A percentile compares a stretch with the other conserved stretches of the same genome.
These are phyloP conservation scores for Lepisosteus oculatus DNA, from an alignment of 2,113 vertebrate species.

Conservation along the genomic window DNA sequence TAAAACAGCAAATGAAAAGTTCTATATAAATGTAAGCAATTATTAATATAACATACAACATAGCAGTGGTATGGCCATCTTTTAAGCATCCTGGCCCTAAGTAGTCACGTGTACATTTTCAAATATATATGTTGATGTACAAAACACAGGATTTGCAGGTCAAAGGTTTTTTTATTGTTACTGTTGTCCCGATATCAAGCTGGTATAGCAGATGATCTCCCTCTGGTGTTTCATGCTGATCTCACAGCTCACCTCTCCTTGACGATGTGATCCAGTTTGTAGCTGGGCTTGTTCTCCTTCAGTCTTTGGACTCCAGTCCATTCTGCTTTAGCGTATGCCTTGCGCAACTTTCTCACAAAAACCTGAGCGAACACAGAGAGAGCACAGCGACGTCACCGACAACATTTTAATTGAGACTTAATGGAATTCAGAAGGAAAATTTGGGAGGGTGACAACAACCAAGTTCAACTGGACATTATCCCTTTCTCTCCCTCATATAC, in stretches of 20 bases:
- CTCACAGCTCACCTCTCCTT: conserved; percentile 82
- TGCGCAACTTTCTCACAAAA: conserved; percentile 92
- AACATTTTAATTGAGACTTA: background rate
- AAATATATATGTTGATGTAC: no score
- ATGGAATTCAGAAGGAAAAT: background rate
- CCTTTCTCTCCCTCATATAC: no score
- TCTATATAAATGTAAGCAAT: no score
- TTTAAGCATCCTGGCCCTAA: no score
- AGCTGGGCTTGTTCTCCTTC: conserved; percentile 85
- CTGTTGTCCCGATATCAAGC: background rate
- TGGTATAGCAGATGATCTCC: conserved; percentile 7
- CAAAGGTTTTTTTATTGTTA: no score
- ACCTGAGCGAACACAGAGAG: conserved; percentile 54
- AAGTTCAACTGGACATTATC: background rate
- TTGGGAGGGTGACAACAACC: background rate
- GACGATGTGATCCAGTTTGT: conserved; percentile 91
- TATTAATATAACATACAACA: no score
- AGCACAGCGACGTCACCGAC: background rate
- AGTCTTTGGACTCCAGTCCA: conserved; percentile 77
- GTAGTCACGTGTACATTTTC: no score
- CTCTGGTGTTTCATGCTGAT: conserved; percentile 19
- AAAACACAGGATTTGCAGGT: no score
- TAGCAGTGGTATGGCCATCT: no score
- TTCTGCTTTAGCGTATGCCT: conserved; percentile 87
- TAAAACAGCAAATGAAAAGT: no score